Evolutionary conservation across 2,888 invertebrate species (phyloP).

Genomic region (Toxonevra muliebris): DNA sequence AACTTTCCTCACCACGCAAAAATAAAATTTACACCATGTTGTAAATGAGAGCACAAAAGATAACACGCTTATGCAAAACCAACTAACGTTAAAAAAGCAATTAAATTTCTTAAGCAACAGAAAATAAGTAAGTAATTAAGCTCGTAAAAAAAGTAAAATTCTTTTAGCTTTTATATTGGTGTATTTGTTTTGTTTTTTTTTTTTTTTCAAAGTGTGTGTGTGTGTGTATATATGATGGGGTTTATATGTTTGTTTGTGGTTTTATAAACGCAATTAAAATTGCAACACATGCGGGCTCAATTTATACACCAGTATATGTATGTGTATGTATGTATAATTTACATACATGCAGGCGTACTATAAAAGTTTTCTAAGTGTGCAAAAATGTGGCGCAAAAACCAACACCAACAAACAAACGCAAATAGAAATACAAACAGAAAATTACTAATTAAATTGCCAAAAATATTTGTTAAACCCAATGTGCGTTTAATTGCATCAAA

Average conservation of each 20-base stretch:
- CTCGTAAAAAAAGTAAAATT: too few relatives aligned
- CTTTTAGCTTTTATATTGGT: too few relatives aligned
- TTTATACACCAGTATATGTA: conserved; percentile 25
- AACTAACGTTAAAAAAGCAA: too few relatives aligned
- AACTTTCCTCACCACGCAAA: too few relatives aligned
- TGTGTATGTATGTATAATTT: conserved; percentile 4
- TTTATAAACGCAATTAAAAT: conserved; percentile 56
- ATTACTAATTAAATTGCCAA: conserved; percentile 46
- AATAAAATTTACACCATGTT: too few relatives aligned
- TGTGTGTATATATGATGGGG: conserved; percentile 23
- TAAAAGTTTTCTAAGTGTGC: neutral
- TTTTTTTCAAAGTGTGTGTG: neutral
- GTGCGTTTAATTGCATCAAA: conserved; percentile 11
- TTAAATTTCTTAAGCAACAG: too few relatives aligned
- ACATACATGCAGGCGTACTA: neutral
- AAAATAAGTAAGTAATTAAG: too few relatives aligned
- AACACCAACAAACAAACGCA: conserved; percentile 3
- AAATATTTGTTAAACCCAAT: conserved; percentile 24
- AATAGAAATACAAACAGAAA: conserved; percentile 24
- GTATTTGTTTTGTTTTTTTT: conserved; percentile 1
- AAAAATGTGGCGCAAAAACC: neutral
- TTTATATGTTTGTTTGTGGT: conserved; percentile 43
- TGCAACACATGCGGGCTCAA: conserved; percentile 53
- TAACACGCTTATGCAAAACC: too few relatives aligned
- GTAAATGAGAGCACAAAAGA: too few relatives aligned